Base-by-base conservation (phyloP, 2,113 vertebrate species). In the Zootoca vivipara region DNA sequence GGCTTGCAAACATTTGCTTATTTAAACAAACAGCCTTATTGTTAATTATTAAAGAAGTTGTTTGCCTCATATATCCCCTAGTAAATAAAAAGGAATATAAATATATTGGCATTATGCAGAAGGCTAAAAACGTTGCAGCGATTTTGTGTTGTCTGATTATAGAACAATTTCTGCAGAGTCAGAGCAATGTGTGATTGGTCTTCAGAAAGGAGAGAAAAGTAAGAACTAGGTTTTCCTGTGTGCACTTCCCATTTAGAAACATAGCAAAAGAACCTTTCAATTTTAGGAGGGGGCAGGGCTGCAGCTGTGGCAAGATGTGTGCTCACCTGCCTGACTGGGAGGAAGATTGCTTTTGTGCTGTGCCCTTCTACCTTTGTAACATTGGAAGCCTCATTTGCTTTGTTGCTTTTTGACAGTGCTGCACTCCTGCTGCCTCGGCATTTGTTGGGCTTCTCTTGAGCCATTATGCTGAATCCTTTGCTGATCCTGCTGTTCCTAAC, bases 31-130 rank as follows among this genome's bases (percentile, higher is more conserved):
- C 24, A 73, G 3, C 38, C 6, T 73, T 93, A 2, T 1, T 73
- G 93, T 73, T 93, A 84, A 86, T 89, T 85, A 92, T 87, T 90
- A 22, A 91, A 62, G 74, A 77, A 22, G 0, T 88, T 20, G 0
- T 85, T 92, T 90, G 20, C 30, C 7, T 74, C 87, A 12, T 35
- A 52, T 85, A 89, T 86, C 22, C 3, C 72, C 15, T 18, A 82
- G 67, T 90, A 75, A 80, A 85, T 79, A 87, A 80, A 33, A 89
- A 87, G 0, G 0, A 74, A 5, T 26, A 72, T 28, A 40, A 89
- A 85, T 38, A 33, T 73, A 1, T 1, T 78, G 0, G 8, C 15
- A 62, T 77, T 89, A 73, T 70, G 67, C 86, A 2, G 12, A 56
- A 87, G 40, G 75, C 86, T 77, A 84, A 28, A 92, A 89, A 24